Conservation (phyloP, 2,888 invertebrate genomes). For the Adineta ricciae region DNA sequence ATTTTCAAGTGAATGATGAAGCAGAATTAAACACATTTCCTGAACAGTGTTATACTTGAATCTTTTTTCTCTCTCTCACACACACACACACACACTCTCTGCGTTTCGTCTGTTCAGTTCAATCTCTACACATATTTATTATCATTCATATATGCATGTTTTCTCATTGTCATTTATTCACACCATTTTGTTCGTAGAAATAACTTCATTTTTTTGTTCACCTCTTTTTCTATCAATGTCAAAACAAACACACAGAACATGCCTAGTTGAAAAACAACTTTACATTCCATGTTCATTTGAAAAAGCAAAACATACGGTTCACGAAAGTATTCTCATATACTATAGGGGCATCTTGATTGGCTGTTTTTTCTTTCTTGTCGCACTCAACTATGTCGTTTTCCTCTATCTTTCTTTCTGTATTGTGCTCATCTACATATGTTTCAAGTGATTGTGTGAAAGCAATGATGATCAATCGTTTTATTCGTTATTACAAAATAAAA, state of each 20-base stretch:
- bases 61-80: background rate
- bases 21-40: constrained; percentile 5
- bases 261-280: background rate
- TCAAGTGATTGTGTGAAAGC: background rate
- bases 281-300: background rate
- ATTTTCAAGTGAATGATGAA: background rate
- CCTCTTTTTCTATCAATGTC: background rate
- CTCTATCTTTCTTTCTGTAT: background rate
- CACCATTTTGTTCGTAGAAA: background rate
- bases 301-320: background rate
- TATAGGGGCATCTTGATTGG: background rate
- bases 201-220: no score
- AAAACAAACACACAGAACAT: background rate
- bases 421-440: background rate
- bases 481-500: background rate
- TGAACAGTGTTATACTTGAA: background rate
- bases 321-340: background rate
- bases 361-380: background rate
- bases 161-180: background rate
- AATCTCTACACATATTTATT: background rate
- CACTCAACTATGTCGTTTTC: background rate
- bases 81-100: no score
- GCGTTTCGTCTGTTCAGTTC: background rate
- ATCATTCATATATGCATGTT: background rate
- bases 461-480: constrained; percentile 3